Conservation (phyloP, 1,140 invertebrate genomes). For the Drosophila obscura region DNA sequence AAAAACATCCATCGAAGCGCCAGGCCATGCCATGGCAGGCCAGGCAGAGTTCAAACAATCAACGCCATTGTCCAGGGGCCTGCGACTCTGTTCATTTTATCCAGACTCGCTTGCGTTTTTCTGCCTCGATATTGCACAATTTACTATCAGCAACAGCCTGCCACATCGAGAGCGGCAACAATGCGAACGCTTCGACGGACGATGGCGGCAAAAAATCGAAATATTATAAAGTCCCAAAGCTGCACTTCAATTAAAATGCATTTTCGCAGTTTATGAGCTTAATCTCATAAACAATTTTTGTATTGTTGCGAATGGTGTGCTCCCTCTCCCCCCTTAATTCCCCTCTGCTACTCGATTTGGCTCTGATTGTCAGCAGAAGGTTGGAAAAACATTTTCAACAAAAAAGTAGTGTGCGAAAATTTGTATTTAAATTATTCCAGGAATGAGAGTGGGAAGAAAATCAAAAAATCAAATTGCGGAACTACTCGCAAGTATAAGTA, state of each 20-base stretch:
- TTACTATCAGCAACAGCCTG: constrained; percentile 67
- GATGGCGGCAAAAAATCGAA: constrained; percentile 26
- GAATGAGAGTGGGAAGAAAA: too few relatives aligned
- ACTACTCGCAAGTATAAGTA: too few relatives aligned
- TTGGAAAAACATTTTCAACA: constrained; percentile 34
- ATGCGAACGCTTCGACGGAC: constrained; percentile 18
- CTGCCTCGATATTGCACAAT: constrained; percentile 63
- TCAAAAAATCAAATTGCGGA: too few relatives aligned
- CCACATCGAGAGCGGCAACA: constrained; percentile 18
- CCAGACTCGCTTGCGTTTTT: constrained; percentile 46
- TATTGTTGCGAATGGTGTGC: constrained; percentile 61
- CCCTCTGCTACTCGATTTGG: constrained; percentile 14
- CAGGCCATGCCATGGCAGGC: constrained; percentile 3
- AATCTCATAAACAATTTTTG: constrained; percentile 82
- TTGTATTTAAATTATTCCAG: neutral
- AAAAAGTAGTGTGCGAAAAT: neutral
- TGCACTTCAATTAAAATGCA: constrained; percentile 83
- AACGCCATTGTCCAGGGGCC: constrained; percentile 63
- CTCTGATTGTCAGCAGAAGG: constrained; percentile 61
- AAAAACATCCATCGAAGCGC: constrained; percentile 54
- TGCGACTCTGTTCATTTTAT: constrained; percentile 53
- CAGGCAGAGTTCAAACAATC: constrained; percentile 76
- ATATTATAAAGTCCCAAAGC: constrained; percentile 80
- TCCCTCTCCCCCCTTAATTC: too few relatives aligned
- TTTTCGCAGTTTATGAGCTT: constrained; percentile 81